phyloP scores from a whole-genome alignment of 2,797 vertebrate species.

The Phaenicophaeus curvirostris region DNA sequence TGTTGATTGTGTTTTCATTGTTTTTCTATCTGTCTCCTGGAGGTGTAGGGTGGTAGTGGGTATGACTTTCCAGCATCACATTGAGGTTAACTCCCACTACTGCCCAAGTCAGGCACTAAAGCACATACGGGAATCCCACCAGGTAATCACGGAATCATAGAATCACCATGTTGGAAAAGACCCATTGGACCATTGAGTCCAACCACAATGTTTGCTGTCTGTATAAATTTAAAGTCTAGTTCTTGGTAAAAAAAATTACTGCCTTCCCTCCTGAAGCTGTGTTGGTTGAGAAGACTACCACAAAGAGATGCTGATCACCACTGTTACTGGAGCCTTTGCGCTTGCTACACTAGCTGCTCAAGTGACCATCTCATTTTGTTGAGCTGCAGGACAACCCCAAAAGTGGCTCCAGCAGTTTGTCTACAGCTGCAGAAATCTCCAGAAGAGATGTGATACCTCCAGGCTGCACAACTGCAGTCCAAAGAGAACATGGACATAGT shows the following conservation, averaged over 20 bases:
- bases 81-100: neutral
- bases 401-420: neutral
- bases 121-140: neutral
- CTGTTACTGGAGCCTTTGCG: neutral
- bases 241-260: neutral
- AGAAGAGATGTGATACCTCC: neutral
- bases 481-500: neutral
- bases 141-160: too few relatives aligned
- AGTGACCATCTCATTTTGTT: neutral
- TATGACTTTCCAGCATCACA: neutral
- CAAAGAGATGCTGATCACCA: neutral
- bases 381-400: neutral
- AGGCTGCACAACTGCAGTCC: neutral
- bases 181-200: too few relatives aligned
- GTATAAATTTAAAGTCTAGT: neutral
- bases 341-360: neutral
- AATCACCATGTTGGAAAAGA: too few relatives aligned
- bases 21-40: neutral
- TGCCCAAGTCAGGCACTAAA: neutral
- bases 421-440: neutral
- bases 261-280: neutral
- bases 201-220: neutral
- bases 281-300: neutral
- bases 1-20: neutral
- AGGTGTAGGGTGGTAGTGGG: neutral